phyloP scores from a whole-genome alignment of 2,797 vertebrate genomes.

The Salarias fasciatus region DNA sequence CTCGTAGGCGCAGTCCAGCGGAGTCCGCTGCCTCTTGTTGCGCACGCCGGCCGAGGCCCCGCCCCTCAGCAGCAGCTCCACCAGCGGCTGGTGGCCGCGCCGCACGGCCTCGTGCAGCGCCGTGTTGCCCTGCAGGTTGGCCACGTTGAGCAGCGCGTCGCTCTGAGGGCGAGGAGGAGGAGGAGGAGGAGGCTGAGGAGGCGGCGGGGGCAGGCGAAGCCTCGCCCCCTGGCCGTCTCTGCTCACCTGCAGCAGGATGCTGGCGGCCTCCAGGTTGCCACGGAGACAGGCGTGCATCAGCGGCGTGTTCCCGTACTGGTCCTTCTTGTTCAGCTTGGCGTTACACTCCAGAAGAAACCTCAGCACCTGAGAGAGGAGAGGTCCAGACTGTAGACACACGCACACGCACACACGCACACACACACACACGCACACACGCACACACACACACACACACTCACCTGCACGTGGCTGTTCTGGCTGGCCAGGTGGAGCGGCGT shows the following conservation, averaged over 20 bases:
- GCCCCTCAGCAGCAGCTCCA: slow-evolving; percentile 86
- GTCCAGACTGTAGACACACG: no score
- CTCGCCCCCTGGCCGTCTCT: no score
- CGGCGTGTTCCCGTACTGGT: slow-evolving; percentile 92
- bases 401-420: neutral
- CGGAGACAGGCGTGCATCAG: slow-evolving; percentile 89
- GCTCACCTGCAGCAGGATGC: slow-evolving; percentile 86
- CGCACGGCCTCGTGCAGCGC: slow-evolving; percentile 91
- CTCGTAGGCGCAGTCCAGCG: slow-evolving; percentile 89
- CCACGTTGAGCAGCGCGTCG: slow-evolving; percentile 84
- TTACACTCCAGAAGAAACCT: slow-evolving; percentile 87
- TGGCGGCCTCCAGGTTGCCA: slow-evolving; percentile 85
- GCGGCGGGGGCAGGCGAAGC: no score
- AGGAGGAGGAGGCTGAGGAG: no score
- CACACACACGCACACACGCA: slow-evolving; percentile 1
- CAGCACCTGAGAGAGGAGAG: slow-evolving; percentile 90
- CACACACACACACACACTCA: slow-evolving; percentile 34
- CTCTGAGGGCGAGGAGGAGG: slow-evolving; percentile 73
- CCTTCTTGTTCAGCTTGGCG: slow-evolving; percentile 92
- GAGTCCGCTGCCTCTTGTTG: slow-evolving; percentile 87
- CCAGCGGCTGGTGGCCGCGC: slow-evolving; percentile 80
- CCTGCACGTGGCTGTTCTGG: slow-evolving; percentile 90
- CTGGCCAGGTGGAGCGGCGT: slow-evolving; percentile 93
- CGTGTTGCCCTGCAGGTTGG: slow-evolving; percentile 89
- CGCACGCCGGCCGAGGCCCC: slow-evolving; percentile 82